phyloP scores from a whole-genome alignment of 2,113 vertebrate species.

The Gasterosteus nipponicus region DNA sequence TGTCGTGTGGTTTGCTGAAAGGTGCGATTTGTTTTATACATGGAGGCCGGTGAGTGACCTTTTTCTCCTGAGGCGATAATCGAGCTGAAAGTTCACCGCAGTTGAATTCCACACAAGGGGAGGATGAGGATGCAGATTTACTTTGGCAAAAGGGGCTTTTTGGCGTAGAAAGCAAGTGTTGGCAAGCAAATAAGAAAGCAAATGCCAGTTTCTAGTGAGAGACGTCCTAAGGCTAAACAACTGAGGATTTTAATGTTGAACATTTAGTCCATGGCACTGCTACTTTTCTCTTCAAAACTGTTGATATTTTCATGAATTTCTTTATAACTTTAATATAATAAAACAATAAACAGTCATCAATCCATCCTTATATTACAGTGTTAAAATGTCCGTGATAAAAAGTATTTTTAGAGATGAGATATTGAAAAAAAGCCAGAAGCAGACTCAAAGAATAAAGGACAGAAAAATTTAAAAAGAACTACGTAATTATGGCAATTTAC shows the following conservation, averaged over 20 bases:
- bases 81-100: background rate
- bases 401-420: conserved; percentile 1
- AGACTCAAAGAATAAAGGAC: background rate
- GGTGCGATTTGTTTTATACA: background rate
- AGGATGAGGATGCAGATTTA: background rate
- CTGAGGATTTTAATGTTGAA: background rate
- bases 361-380: background rate
- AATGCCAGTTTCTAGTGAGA: background rate
- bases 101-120: background rate
- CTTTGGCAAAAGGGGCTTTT: background rate
- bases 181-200: background rate
- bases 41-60: background rate
- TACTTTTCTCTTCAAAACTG: background rate
- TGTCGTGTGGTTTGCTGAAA: background rate
- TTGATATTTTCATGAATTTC: background rate
- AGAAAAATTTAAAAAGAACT: background rate
- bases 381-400: conserved; percentile 24
- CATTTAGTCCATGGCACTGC: background rate
- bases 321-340: background rate
- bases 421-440: background rate
- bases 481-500: background rate
- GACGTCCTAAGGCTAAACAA: background rate
- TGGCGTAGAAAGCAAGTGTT: background rate
- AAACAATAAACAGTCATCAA: background rate
- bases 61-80: background rate